Percentiles rank a stretch among this genome's conserved stretches.
These are phyloP conservation scores for Aphyosemion australe DNA, from an alignment of 2,113 vertebrate species.

Conservation along the genomic window DNA sequence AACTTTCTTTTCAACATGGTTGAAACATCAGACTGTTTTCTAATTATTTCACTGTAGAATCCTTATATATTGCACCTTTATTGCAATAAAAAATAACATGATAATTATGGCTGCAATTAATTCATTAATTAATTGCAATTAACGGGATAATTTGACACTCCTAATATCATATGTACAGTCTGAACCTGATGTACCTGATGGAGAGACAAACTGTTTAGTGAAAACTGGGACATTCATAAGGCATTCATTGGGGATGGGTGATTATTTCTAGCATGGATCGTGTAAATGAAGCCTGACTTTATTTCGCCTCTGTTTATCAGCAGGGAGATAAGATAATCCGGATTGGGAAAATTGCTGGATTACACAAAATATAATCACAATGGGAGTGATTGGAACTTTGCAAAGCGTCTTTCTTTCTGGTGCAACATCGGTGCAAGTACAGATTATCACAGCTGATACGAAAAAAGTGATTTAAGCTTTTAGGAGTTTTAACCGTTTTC, in stretches of 20 bases:
- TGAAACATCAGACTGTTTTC: too few species aligned
- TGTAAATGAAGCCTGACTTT: slow-evolving; percentile 65
- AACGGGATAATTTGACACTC: too few species aligned
- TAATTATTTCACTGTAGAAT: too few species aligned
- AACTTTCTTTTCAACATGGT: too few species aligned
- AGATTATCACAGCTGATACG: slow-evolving; percentile 59
- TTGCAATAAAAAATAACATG: too few species aligned
- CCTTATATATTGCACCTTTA: too few species aligned
- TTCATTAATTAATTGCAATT: too few species aligned
- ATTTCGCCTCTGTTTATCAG: slow-evolving; percentile 62
- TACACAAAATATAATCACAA: slow-evolving; percentile 70
- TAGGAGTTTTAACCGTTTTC: slow-evolving; percentile 52
- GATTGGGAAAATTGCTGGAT: slow-evolving; percentile 75
- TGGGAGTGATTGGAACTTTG: slow-evolving; percentile 65
- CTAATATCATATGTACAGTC: background rate
- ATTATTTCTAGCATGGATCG: slow-evolving; percentile 66
- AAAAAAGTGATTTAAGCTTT: slow-evolving; percentile 58
- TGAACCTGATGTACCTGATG: too few species aligned
- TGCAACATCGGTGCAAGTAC: slow-evolving; percentile 45
- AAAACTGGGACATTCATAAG: slow-evolving; percentile 42
- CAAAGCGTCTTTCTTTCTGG: slow-evolving; percentile 46
- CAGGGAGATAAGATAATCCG: slow-evolving; percentile 71
- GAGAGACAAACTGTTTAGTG: slow-evolving; percentile 19
- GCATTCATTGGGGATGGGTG: slow-evolving; percentile 13
- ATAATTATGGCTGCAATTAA: too few species aligned